A percentile compares a stretch with the other conserved stretches of the same genome.
Evolutionary conservation across 2,888 invertebrate genomes (phyloP).

Genomic region (Catocala nupta): DNA sequence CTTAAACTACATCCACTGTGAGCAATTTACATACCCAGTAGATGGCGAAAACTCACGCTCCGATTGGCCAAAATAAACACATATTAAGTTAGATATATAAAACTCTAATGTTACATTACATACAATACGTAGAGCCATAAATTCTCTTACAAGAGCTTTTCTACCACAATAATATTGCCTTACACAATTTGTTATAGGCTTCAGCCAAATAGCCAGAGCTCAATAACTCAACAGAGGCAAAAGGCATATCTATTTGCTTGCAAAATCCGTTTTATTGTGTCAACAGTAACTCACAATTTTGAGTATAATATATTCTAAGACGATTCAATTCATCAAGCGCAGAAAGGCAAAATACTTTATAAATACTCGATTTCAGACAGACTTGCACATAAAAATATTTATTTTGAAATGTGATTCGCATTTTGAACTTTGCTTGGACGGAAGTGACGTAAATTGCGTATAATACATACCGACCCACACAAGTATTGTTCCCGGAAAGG

Average conservation of each 20-base stretch:
- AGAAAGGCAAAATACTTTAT: not conserved
- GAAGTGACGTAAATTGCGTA: constrained; percentile 32
- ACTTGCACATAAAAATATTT: not conserved
- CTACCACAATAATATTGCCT: not conserved
- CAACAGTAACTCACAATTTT: constrained; percentile 35
- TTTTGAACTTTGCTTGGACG: constrained; percentile 19
- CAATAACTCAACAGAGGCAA: constrained; percentile 6
- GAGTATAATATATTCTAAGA: not conserved
- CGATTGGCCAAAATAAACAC: too few species aligned
- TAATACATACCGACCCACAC: constrained; percentile 38
- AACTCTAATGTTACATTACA: too few species aligned
- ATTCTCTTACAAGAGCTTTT: too few species aligned
- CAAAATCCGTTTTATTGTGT: constrained; percentile 32
- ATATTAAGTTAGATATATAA: too few species aligned
- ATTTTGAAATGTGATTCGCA: constrained; percentile 14
- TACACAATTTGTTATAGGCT: not conserved
- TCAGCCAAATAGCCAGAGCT: constrained; percentile 18
- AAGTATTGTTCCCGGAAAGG: constrained; percentile 47
- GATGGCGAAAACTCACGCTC: too few species aligned
- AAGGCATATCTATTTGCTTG: constrained; percentile 15
- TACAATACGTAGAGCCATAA: not conserved
- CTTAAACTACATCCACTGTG: too few species aligned
- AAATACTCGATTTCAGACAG: not conserved
- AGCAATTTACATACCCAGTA: too few species aligned
- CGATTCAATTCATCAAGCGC: constrained; percentile 20